A percentile compares a stretch with the other conserved stretches of the same genome.
phyloP scores from a whole-genome alignment of 2,888 invertebrate genomes.

The Dryobotodes eremita region DNA sequence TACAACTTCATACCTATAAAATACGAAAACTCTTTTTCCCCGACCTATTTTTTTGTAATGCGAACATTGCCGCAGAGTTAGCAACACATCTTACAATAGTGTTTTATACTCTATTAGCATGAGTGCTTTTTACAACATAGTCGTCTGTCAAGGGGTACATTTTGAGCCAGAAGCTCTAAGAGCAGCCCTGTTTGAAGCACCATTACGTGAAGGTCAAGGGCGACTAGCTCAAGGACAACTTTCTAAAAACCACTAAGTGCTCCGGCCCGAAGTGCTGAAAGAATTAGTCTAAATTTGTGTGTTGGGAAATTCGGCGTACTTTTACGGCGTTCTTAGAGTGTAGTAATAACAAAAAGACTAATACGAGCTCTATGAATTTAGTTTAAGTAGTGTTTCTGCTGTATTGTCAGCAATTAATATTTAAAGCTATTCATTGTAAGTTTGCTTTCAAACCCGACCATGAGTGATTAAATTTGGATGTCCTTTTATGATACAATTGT shows the following conservation, averaged over 20 bases:
- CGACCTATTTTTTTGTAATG: background rate
- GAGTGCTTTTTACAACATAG: constrained; percentile 8
- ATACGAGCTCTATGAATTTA: background rate
- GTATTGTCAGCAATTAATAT: constrained; percentile 5
- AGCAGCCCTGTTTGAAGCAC: constrained; percentile 22
- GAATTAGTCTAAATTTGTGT: constrained; percentile 48
- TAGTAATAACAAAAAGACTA: constrained; percentile 8
- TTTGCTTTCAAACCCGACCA: constrained; percentile 13
- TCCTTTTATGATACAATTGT: background rate
- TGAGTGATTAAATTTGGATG: background rate
- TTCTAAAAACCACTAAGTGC: constrained; percentile 50
- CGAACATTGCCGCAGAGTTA: background rate
- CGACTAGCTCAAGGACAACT: constrained; percentile 47
- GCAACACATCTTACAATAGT: background rate
- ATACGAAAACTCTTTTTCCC: too few species aligned
- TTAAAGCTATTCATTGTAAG: background rate
- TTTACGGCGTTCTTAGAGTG: constrained; percentile 19
- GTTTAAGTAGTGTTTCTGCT: background rate
- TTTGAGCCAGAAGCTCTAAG: constrained; percentile 38
- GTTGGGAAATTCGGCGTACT: constrained; percentile 12
- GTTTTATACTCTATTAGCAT: constrained; percentile 10
- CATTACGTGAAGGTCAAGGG: constrained; percentile 57
- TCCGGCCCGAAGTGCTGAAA: constrained; percentile 24
- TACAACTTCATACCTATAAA: background rate
- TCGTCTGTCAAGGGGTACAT: constrained; percentile 24